Evolutionary conservation across 2,113 vertebrate species (phyloP), one percentile per base, ranked within the genome.

Genomic region (Chamaetylas fuelleborni): DNA sequence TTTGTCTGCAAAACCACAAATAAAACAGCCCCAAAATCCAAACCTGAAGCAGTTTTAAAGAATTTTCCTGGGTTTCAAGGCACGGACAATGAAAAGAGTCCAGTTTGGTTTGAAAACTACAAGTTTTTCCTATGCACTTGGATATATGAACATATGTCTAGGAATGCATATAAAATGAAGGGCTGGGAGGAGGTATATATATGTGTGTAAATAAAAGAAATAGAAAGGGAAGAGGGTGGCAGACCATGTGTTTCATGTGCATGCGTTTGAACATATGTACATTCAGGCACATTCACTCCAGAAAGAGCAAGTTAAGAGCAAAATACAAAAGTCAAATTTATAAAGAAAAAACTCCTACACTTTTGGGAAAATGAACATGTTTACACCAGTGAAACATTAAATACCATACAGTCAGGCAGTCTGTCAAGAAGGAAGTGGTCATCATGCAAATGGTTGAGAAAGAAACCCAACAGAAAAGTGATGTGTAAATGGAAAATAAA

Each of bases 401-500:
- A 61, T 67, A 42, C 16, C 43, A 78, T 58, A 56, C 43, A 53
- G 45, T 62, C 33, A 43, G 53, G 34, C 67, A 88, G 43, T 48
- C 14, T 40, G 61, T 67, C 6, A 18, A 82, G 38, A 45, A 73
- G 24, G 31, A 77, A 62, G 25, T 33, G 57, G 45, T 73, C 26
- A 79, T 60, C 69, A 73, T 67, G 45, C 60, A 86, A 89, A 56
- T 70, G 19, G 22, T 91, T 91, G 76, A 81, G 92, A 71, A 89
- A 93, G 60, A 91, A 93, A 93, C 23, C 25, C 60, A 38, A 81
- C 48, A 71, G 16, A 83, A 88, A 69, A 94, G 60, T 24, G 26
- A 48, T 19, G 60, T 58, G 56, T 81, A 90, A 92, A 86, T 19
- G 95, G 96, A 98, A 98, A 96, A 96, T 82, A 96, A 97, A 93